These are phyloP conservation scores for Clytia hemisphaerica DNA, from an alignment of 30 jellyfish, hydroid and myxozoan species.

Conservation along the genomic window DNA sequence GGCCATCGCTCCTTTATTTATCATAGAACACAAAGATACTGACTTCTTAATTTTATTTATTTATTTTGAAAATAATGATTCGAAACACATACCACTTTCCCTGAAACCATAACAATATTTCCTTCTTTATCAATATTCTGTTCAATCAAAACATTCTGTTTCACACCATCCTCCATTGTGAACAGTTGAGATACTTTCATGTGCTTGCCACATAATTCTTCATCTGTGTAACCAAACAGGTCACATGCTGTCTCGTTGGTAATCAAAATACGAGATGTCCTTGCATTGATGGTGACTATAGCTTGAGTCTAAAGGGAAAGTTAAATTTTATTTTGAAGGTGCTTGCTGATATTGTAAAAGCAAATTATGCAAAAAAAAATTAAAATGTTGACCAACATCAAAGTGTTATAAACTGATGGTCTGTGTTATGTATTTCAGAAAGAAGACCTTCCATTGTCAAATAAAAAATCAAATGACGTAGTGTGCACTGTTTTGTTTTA, in stretches of 20 bases:
- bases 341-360: too few relatives aligned
- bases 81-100: slow-evolving; percentile 55
- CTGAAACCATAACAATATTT: slow-evolving; percentile 65
- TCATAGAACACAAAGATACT: too few relatives aligned
- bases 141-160: slow-evolving; percentile 49
- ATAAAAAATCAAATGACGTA: too few relatives aligned
- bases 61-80: too few relatives aligned
- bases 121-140: slow-evolving; percentile 68
- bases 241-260: slow-evolving; percentile 74
- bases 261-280: slow-evolving; percentile 47
- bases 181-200: slow-evolving; percentile 39
- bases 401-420: too few relatives aligned
- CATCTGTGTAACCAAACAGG: slow-evolving; percentile 53
- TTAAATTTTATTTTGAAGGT: background rate
- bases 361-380: too few relatives aligned
- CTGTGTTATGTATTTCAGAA: too few relatives aligned
- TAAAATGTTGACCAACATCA: too few relatives aligned
- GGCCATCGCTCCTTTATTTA: too few relatives aligned
- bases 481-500: too few relatives aligned
- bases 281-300: slow-evolving; percentile 51
- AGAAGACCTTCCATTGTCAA: too few relatives aligned
- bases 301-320: slow-evolving; percentile 54
- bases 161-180: slow-evolving; percentile 52
- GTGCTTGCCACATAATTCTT: slow-evolving; percentile 42
- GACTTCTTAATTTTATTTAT: too few relatives aligned